A percentile compares a stretch with the other conserved stretches of the same genome.
Conservation (phyloP, 2,797 vertebrate genomes). For the Cryptoprocta ferox region DNA sequence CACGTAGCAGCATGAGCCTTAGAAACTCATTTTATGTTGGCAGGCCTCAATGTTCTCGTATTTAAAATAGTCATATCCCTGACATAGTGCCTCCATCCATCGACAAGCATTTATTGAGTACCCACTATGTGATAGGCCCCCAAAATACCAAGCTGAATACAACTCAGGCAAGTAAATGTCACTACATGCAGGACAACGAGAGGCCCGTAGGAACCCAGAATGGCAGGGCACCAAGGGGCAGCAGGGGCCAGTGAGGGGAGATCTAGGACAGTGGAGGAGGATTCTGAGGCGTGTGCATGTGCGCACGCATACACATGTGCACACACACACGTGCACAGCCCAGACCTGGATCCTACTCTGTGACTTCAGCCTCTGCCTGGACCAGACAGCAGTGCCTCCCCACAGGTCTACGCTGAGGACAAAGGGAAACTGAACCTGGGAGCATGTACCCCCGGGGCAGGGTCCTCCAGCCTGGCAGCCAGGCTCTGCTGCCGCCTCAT, state of each 20-base stretch:
- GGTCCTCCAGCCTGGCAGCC: neutral
- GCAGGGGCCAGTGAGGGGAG: too few relatives aligned
- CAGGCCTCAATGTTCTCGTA: neutral
- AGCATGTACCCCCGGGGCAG: neutral
- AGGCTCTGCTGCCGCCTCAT: neutral
- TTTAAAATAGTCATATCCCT: neutral
- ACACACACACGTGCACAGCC: neutral
- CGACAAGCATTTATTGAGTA: neutral
- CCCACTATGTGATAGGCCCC: neutral
- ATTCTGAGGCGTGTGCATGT: neutral
- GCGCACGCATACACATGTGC: accelerated
- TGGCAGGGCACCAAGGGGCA: neutral
- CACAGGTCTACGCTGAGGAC: neutral
- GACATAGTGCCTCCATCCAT: neutral
- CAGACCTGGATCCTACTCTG: neutral
- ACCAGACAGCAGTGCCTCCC: neutral
- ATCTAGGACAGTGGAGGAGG: neutral
- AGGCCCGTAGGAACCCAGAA: neutral
- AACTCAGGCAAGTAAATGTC: neutral
- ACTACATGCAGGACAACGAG: neutral
- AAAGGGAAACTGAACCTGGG: neutral
- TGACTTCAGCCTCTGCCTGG: neutral
- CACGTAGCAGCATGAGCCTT: neutral
- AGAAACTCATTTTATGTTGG: neutral
- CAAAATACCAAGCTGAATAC: neutral